phyloP scores from a whole-genome alignment of 2,113 vertebrate species.

The Sphaerodactylus townsendi region DNA sequence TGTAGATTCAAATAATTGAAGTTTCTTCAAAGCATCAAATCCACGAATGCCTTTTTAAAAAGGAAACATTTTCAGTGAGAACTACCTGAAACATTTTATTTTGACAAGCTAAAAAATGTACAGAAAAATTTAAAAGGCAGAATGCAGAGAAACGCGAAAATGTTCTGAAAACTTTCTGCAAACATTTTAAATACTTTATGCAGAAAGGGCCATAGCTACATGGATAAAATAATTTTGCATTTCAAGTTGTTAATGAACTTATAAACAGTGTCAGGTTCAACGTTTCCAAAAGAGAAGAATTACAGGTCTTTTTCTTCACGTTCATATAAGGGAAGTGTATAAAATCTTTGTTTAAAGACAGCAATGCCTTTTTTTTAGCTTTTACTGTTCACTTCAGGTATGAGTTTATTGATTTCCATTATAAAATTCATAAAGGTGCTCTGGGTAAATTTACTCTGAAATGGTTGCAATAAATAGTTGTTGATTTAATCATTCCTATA shows the following conservation, averaged over 20 bases:
- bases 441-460: background rate
- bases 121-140: no score
- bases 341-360: background rate
- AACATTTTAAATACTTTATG: no score
- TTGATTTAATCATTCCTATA: conserved; percentile 11
- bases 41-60: no score
- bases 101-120: no score
- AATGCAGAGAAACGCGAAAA: no score
- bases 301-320: background rate
- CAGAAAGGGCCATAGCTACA: no score
- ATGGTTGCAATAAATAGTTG: background rate
- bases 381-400: conserved; percentile 4
- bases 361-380: conserved; percentile 8
- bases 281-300: background rate
- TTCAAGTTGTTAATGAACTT: background rate
- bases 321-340: background rate
- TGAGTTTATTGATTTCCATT: background rate
- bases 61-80: no score
- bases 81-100: no score
- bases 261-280: background rate
- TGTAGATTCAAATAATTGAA: no score
- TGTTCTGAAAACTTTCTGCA: no score
- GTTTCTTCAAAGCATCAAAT: no score
- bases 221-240: no score
- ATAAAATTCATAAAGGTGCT: conserved; percentile 9